Percentiles rank a stretch among this genome's conserved stretches.
phyloP scores from a whole-genome alignment of 2,797 vertebrate genomes.

The Leucoraja ocellata region DNA sequence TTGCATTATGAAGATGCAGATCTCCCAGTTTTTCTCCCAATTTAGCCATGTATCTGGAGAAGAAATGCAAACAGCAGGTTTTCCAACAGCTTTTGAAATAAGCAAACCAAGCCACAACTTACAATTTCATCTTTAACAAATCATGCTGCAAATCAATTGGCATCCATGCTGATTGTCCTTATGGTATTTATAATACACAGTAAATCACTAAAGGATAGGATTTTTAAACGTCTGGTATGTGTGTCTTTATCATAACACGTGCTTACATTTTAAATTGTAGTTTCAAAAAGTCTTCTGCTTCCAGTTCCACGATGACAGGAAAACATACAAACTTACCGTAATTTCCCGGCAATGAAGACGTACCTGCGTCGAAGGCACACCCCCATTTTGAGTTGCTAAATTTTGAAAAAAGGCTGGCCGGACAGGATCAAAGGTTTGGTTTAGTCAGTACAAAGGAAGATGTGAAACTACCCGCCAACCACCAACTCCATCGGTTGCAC shows the following conservation, averaged over 20 bases:
- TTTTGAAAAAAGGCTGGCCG: no score
- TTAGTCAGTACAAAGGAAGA: no score
- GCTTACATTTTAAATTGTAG: not conserved
- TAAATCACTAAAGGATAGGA: not conserved
- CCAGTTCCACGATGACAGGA: not conserved
- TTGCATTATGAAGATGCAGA: conserved; percentile 81
- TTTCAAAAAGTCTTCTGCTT: not conserved
- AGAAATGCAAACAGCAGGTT: conserved; percentile 26
- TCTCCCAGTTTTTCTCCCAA: conserved; percentile 82
- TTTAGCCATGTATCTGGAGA: conserved; percentile 63
- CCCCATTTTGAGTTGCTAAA: no score
- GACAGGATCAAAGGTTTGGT: no score
- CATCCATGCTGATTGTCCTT: not conserved
- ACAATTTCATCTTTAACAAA: not conserved
- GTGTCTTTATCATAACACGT: not conserved
- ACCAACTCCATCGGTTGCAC: no score
- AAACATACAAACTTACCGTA: not conserved
- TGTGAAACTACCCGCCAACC: no score
- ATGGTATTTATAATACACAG: not conserved
- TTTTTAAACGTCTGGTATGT: not conserved
- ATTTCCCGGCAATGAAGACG: no score
- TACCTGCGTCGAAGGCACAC: no score
- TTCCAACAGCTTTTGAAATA: not conserved
- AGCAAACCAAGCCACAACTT: not conserved
- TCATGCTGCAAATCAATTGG: not conserved